Conservation (phyloP, 2,113 vertebrate species). For the Probosciger aterrimus region DNA sequence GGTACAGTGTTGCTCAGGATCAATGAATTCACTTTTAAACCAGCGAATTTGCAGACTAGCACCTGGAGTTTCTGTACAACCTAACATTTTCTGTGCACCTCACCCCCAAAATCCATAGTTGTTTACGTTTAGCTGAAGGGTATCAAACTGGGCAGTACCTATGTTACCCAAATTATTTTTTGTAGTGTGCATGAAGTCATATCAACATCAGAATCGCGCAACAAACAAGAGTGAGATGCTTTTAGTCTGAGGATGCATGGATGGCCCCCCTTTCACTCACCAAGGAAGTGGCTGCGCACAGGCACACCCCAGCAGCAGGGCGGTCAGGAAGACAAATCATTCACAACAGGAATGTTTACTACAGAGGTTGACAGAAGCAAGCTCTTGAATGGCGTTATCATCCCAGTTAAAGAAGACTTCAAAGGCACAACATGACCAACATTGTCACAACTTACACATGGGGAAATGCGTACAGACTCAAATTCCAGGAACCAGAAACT, state of each 20-base stretch:
- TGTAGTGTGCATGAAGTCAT: rapidly evolving
- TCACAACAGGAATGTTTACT: background rate
- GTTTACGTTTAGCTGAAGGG: background rate
- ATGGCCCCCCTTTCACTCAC: background rate
- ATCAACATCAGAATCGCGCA: rapidly evolving
- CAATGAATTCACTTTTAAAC: background rate
- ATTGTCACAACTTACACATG: background rate
- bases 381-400: background rate
- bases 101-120: background rate
- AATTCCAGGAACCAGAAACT: background rate
- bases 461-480: background rate
- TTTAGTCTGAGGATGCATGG: background rate
- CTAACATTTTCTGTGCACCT: background rate
- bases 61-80: background rate
- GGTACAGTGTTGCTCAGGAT: background rate
- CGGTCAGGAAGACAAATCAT: rapidly evolving
- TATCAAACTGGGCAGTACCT: rapidly evolving
- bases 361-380: background rate
- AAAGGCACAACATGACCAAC: background rate
- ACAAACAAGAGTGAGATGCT: background rate
- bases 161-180: background rate
- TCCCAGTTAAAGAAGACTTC: background rate
- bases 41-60: background rate
- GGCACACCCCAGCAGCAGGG: background rate
- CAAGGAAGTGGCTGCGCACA: rapidly evolving